Base-by-base conservation (phyloP, 2,113 vertebrate genomes). In the Oriolus oriolus region DNA sequence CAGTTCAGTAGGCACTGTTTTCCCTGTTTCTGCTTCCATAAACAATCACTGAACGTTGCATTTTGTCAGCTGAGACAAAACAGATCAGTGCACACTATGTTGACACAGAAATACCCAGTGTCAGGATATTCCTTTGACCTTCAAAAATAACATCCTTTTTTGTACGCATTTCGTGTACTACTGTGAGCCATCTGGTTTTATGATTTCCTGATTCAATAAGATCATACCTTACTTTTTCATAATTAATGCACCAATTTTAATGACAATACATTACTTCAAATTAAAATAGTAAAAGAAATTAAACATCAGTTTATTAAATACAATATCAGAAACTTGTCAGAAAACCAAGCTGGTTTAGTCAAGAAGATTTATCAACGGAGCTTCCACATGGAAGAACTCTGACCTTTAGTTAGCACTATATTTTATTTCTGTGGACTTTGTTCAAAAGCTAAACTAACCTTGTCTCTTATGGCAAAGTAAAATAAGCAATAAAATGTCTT, bases 381-480 rank as follows among this genome's bases (percentile, higher is more conserved):
- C 26, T 94, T 91, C 75, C 65, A 52, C 22, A 42, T 33, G 26
- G 42, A 93, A 80, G 31, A 69, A 60, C 24, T 33, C 44, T 56
- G 63, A 90, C 35, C 41, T 84, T 82, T 74, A 84, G 50, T 39
- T 68, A 83, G 41, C 18, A 53, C 20, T 77, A 7, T 23, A 35
- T 24, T 77, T 50, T 89, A 89, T 49, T 70, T 49, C 49, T 81
- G 79, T 90, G 87, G 71, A 84, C 37, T 63, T 84, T 42, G 28
- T 68, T 89, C 74, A 83, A 91, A 87, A 79, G 28, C 52, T 90
- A 75, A 95, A 68, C 81, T 91, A 96, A 75, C 50, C 33, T 71
- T 68, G 28, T 68, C 28, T 89, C 63, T 61, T 35, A 24, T 7
- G 45, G 30, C 27, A 93, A 87, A 93, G 31, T 16, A 75, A 89